These are phyloP conservation scores for Dynastes maya DNA, from an alignment of 2,888 invertebrate genomes.

Conservation along the genomic window DNA sequence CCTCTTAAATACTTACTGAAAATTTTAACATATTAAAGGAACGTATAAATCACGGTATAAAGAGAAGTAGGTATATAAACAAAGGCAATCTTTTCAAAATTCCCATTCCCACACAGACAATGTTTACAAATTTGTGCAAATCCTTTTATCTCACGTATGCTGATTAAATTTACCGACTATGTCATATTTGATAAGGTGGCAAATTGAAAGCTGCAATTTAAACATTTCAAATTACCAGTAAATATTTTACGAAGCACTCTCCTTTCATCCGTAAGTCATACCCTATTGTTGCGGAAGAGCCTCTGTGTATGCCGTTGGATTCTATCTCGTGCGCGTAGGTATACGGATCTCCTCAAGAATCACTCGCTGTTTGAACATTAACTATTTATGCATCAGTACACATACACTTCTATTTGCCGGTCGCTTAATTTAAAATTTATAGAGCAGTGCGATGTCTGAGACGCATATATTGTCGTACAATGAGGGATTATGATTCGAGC, in stretches of 20 bases:
- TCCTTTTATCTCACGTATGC: too few species aligned
- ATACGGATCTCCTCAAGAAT: neutral
- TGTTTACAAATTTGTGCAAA: too few species aligned
- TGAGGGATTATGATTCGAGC: too few species aligned
- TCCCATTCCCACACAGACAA: too few species aligned
- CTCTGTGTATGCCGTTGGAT: neutral
- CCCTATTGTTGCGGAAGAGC: neutral
- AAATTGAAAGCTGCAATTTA: constrained; percentile 1
- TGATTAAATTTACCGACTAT: neutral
- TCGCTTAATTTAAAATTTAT: constrained; percentile 15
- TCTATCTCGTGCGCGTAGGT: neutral
- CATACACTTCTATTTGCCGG: neutral
- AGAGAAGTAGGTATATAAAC: too few species aligned
- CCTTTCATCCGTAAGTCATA: neutral
- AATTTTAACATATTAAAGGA: too few species aligned
- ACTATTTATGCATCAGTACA: constrained; percentile 3
- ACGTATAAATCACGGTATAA: too few species aligned
- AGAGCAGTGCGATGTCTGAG: neutral
- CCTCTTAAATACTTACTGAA: too few species aligned
- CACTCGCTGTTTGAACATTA: neutral
- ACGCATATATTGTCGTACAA: neutral
- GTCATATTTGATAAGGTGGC: neutral
- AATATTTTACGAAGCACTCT: constrained; percentile 2
- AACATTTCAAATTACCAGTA: constrained; percentile 4
- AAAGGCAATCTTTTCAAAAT: too few species aligned